Base-by-base conservation (phyloP, 2,797 vertebrate genomes). In the Taeniopygia guttata region DNA sequence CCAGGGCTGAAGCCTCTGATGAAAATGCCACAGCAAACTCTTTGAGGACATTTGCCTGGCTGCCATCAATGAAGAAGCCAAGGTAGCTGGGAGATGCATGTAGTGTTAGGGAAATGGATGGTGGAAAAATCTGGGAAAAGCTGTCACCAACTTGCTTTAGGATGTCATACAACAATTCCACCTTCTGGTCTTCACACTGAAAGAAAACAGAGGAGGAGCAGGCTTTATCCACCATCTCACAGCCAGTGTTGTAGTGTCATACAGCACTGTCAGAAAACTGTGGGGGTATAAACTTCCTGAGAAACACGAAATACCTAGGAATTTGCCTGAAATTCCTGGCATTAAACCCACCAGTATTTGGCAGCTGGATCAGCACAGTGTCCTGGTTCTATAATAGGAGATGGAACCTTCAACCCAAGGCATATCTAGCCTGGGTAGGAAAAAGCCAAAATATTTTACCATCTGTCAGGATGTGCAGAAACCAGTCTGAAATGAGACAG, bases 121-220 rank as follows among this genome's bases (percentile, higher is more conserved):
- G 3, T 2, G 98, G 98, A 75, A 98, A 98, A 26, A 52, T 19
- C 4, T 68, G 75, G 49, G 92, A 96, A 83, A 96, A 90, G 18
- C 34, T 93, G 90, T 98, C 97, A 22, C 98, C 97, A 0, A 97
- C 96, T 74, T 63, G 56, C 70, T 92, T 97, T 10, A 98, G 66
- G 4, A 95, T 56, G 34, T 97, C 96, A 1, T 98, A 98, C 36
- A 98, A 11, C 49, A 83, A 66, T 22, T 98, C 97, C 73, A 98
- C 96, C 89, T 98, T 98, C 93, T 98, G 97, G 86, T 98, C 98
- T 97, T 98, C 98, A 51, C 98, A 98, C 98, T 98, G 76, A 22
- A 87, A 90, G 51, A 54, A 80, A 84, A 87, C 29, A 92, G 54
- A 92, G 30, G 60, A 82, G 45, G 16, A 62, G 5, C 1, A 21